phyloP scores from a whole-genome alignment of 2,797 vertebrate species.

The Gymnodraco acuticeps region DNA sequence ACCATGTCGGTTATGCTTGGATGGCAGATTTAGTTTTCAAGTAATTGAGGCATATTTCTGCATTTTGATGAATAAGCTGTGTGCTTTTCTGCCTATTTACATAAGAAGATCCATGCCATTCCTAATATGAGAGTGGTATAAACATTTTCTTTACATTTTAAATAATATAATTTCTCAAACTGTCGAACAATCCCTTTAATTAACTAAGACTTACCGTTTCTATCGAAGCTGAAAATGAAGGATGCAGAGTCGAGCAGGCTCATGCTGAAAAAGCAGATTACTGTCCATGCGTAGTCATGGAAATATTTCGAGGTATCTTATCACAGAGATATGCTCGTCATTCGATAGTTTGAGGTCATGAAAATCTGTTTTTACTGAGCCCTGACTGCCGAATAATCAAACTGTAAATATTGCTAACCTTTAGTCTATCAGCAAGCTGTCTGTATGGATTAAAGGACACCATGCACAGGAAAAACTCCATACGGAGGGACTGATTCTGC shows the following conservation, averaged over 20 bases:
- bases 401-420: constrained; percentile 29
- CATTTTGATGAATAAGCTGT: constrained; percentile 2
- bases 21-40: constrained; percentile 1
- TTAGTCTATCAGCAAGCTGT: constrained; percentile 13
- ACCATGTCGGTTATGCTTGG: constrained; percentile 3
- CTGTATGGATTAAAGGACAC: constrained; percentile 29
- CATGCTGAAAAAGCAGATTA: background rate
- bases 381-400: constrained; percentile 27
- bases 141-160: background rate
- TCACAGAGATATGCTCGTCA: constrained; percentile 26
- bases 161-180: constrained; percentile 2
- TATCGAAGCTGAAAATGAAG: constrained; percentile 15
- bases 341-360: constrained; percentile 12
- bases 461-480: background rate
- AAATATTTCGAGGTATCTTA: constrained; percentile 23
- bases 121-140: background rate
- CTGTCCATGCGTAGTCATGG: constrained; percentile 32
- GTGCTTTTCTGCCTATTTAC: too few relatives aligned
- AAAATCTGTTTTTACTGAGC: constrained; percentile 43
- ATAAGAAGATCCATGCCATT: background rate
- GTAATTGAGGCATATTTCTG: background rate
- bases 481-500: constrained; percentile 11
- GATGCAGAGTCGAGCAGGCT: constrained; percentile 16
- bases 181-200: constrained; percentile 17
- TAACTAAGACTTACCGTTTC: constrained; percentile 7